A percentile compares a stretch with the other conserved stretches of the same genome.
Evolutionary conservation across 2,113 vertebrate genomes (phyloP).

Genomic region (Grallaria varia): DNA sequence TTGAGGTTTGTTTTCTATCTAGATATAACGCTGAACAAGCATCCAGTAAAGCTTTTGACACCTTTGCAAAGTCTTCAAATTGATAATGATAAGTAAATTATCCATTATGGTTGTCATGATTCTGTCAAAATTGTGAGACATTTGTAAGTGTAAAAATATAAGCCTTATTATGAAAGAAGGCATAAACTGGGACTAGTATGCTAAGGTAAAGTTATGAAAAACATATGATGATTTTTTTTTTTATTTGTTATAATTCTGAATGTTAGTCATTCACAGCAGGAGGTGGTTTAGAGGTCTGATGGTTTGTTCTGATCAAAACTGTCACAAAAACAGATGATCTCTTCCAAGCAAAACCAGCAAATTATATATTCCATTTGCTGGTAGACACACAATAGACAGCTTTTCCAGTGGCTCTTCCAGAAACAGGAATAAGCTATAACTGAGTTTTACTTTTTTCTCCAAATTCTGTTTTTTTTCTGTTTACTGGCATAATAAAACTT

Average conservation of each 20-base stretch:
- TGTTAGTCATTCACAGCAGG: constrained; percentile 8
- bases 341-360: neutral
- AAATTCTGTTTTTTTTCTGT: neutral
- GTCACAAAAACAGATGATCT: neutral
- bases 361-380: constrained; percentile 14
- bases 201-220: neutral
- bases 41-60: neutral
- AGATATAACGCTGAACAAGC: neutral
- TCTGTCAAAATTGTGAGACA: neutral
- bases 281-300: neutral
- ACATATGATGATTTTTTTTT: neutral
- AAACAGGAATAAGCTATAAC: neutral
- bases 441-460: neutral
- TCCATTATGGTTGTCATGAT: neutral
- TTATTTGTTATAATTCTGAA: neutral
- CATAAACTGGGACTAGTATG: neutral
- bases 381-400: neutral
- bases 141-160: neutral
- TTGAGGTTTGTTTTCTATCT: neutral
- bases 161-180: neutral
- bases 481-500: neutral
- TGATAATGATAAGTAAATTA: neutral
- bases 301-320: neutral
- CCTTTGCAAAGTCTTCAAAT: neutral
- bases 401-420: neutral